Evolutionary conservation across 2,797 vertebrate genomes (phyloP).

Genomic region (Galagoides demidoff): DNA sequence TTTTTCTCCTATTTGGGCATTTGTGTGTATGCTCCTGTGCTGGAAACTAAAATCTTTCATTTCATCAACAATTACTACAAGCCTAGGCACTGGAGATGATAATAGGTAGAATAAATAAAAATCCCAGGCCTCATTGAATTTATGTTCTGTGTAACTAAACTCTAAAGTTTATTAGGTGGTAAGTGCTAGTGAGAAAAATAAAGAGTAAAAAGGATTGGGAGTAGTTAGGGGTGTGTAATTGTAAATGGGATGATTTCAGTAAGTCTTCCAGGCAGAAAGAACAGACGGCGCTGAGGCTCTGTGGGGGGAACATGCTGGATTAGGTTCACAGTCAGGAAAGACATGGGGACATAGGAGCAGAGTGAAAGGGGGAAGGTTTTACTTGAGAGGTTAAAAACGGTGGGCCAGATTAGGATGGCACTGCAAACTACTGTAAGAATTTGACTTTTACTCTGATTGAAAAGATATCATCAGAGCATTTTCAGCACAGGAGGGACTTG

Average conservation of each 20-base stretch:
- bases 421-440: neutral
- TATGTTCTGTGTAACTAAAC: neutral
- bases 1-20: no score
- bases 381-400: neutral
- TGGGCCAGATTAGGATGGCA: neutral
- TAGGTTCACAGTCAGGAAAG: neutral
- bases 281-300: no score
- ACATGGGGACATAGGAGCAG: neutral
- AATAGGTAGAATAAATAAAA: neutral
- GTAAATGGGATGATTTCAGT: neutral
- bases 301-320: neutral
- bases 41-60: neutral
- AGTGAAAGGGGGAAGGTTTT: neutral
- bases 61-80: neutral
- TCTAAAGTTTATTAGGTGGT: neutral
- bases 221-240: neutral
- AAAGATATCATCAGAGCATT: neutral
- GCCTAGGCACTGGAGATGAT: neutral
- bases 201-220: neutral
- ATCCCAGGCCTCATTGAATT: neutral
- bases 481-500: neutral
- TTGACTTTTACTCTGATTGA: neutral
- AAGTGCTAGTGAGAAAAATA: neutral
- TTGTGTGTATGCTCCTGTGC: neutral
- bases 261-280: neutral